Percentiles rank a stretch among this genome's conserved stretches.
These are phyloP conservation scores for Mamestra brassicae DNA, from an alignment of 2,888 invertebrate genomes.

Conservation along the genomic window DNA sequence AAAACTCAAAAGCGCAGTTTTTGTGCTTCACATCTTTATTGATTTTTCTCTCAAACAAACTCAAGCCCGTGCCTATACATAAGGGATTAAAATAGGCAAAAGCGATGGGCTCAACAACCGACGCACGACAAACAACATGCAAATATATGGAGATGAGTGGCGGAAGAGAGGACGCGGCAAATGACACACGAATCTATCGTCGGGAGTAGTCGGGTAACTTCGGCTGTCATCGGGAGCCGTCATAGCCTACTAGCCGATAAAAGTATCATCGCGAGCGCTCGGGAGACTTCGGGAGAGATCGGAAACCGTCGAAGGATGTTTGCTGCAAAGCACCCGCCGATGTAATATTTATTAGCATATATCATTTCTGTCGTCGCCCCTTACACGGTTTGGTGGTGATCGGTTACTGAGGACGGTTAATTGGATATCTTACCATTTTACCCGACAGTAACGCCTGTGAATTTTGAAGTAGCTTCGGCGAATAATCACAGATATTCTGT, in stretches of 20 bases:
- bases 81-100: conserved; percentile 52
- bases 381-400: conserved; percentile 22
- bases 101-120: conserved; percentile 33
- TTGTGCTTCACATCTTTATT: background rate
- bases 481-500: background rate
- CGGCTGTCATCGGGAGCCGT: conserved; percentile 7
- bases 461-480: background rate
- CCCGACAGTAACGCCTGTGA: background rate
- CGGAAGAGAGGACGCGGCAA: conserved; percentile 58
- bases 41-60: conserved; percentile 29
- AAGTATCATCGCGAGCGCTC: conserved; percentile 41
- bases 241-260: background rate
- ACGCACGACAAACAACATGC: conserved; percentile 64
- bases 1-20: background rate
- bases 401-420: conserved; percentile 13
- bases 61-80: conserved; percentile 36
- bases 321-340: conserved; percentile 21
- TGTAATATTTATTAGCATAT: conserved; percentile 53
- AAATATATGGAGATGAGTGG: conserved; percentile 66
- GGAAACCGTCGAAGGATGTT: conserved; percentile 4
- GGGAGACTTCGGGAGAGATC: conserved; percentile 17
- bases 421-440: conserved; percentile 22
- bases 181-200: conserved; percentile 62
- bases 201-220: conserved; percentile 30
- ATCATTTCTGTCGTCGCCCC: conserved; percentile 20